Base-by-base conservation (phyloP, 2,888 invertebrate species). In the Ormia ochracea region DNA sequence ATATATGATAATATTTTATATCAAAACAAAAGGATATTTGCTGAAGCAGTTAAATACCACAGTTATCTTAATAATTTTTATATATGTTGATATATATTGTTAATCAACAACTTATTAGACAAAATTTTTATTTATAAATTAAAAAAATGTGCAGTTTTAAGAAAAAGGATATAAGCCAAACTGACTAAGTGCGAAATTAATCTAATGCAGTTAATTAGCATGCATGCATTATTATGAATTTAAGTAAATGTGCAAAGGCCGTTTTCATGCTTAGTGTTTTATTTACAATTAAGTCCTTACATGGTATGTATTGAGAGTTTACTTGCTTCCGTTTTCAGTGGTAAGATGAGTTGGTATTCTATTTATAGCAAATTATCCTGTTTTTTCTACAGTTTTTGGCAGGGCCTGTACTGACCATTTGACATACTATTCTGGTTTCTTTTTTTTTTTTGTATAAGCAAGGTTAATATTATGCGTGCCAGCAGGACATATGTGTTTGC, bases 401-500 rank as follows among this genome's bases (percentile, higher is more conserved):
- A 79, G 63, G 63, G 21, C 43, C 10, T 43, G 45, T 14, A 48
- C 12, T 43, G 74, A 36, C 65, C 66, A 33, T 68, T 63, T 63
- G 74, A 75, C 63, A 74, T 68, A 74, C 63, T 33, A 68, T 66
- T 43, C 10, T 52, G 38, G 33, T 59, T 41, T 19, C 36, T 52
- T 31, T 38, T 36, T 23, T 50, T 2, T 14, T 14, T 4, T 1
- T 28, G 14, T 12, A 56, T 38, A 26, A 41, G 43, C 74, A 75
- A 69, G 74, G 69, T 70, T 74, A 79, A 23, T 50, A 36, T 33
- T 38, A 43, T 45, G 43, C 19, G 19, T 58, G 41, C 48, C 78
- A 79, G 74, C 78, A 70, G 74, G 69, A 79, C 58, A 58, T 74
- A 41, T 69, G 68, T 61, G 56, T 50, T 31, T 12, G 19, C 23